These are phyloP conservation scores for Pitta sordida DNA, from an alignment of 2,113 vertebrate species.

Conservation along the genomic window DNA sequence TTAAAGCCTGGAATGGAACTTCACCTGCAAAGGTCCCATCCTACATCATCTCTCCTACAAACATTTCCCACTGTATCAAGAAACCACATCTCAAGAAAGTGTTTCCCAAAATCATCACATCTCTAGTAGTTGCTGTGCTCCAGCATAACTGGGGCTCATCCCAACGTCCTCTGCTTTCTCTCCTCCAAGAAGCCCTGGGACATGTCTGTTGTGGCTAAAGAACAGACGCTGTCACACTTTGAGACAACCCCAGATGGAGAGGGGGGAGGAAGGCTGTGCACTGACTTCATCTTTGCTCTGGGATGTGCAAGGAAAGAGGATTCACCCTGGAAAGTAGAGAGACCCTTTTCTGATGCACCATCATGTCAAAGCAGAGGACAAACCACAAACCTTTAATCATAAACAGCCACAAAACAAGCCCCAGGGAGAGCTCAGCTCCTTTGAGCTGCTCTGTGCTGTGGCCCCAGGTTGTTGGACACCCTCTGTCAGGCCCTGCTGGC, in stretches of 20 bases:
- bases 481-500: background rate
- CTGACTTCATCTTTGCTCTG: background rate
- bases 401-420: background rate
- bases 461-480: rapidly evolving
- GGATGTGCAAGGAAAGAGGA: background rate
- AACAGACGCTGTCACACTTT: no score
- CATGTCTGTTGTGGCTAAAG: background rate
- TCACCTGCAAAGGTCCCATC: background rate
- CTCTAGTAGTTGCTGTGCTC: background rate
- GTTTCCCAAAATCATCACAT: background rate
- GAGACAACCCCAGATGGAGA: background rate
- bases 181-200: background rate
- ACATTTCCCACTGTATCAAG: background rate
- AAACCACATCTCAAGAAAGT: background rate
- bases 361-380: background rate
- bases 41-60: background rate
- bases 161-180: background rate
- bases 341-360: background rate
- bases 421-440: background rate
- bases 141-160: background rate
- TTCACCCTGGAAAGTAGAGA: background rate
- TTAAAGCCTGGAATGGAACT: background rate
- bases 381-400: background rate
- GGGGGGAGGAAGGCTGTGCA: background rate
- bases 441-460: rapidly evolving